Evolutionary conservation across 2,113 vertebrate genomes (phyloP).

Genomic region (Callipepla californica): DNA sequence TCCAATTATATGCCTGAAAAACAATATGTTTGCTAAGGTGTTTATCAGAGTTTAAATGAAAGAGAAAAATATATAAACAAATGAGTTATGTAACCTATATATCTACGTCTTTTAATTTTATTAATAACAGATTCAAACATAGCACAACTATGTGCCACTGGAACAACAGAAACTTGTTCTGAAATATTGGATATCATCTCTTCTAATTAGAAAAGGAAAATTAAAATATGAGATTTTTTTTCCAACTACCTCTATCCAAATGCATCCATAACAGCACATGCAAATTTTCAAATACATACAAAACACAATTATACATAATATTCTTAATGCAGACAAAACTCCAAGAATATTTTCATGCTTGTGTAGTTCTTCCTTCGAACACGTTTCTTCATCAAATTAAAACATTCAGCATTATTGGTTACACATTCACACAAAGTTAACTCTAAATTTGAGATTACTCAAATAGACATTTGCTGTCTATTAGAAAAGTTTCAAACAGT

Average conservation of each 20-base stretch:
- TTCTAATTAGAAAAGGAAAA: background rate
- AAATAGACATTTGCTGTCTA: background rate
- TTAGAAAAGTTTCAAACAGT: background rate
- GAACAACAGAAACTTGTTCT: background rate
- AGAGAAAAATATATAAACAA: background rate
- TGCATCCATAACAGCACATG: background rate
- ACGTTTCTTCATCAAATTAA: background rate
- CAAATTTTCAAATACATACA: background rate
- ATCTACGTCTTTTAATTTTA: background rate
- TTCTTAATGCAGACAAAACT: background rate
- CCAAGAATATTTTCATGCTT: background rate
- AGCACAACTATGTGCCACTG: background rate
- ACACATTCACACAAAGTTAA: background rate
- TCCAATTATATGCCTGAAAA: background rate
- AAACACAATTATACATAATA: background rate
- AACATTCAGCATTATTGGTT: background rate
- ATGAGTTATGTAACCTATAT: background rate
- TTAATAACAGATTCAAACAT: background rate
- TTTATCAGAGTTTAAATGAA: background rate
- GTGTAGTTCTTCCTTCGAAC: background rate
- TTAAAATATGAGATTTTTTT: background rate
- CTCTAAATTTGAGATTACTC: background rate
- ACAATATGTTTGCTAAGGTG: background rate
- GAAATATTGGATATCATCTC: background rate
- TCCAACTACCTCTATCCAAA: rapidly evolving